phyloP scores from a whole-genome alignment of 1,140 invertebrate genomes.

The Anastrepha obliqua region DNA sequence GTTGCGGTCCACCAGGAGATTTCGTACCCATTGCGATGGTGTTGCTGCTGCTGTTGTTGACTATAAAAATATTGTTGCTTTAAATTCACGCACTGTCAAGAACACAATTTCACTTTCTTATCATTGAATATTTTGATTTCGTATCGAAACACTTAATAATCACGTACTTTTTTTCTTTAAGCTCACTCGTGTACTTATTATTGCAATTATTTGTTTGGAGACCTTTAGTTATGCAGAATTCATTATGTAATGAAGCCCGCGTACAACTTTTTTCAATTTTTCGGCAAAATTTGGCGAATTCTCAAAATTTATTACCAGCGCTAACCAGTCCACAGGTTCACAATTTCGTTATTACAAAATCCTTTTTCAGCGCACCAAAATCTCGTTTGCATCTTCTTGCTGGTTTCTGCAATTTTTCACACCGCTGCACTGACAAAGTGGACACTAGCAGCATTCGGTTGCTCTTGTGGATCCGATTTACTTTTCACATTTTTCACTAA shows the following conservation, averaged over 20 bases:
- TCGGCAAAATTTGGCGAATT: not conserved
- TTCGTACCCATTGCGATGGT: constrained; percentile 72
- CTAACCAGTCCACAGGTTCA: not conserved
- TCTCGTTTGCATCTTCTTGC: not conserved
- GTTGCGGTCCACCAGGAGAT: constrained; percentile 75
- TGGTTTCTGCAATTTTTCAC: not conserved
- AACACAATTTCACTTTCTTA: constrained; percentile 42
- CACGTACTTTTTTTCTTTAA: not conserved
- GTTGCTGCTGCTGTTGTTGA: constrained; percentile 13
- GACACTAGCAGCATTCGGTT: not conserved
- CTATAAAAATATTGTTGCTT: constrained; percentile 28
- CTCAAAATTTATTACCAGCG: not conserved
- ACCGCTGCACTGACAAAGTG: not conserved
- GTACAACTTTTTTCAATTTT: not conserved
- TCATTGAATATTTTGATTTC: not conserved
- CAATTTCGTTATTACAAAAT: constrained; percentile 14
- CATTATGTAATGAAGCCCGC: not conserved
- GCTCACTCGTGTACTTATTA: not conserved
- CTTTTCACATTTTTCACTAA: constrained; percentile 17
- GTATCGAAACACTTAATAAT: not conserved
- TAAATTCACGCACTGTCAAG: not conserved
- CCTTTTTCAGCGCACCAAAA: not conserved
- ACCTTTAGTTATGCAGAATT: not conserved
- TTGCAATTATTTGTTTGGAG: not conserved
- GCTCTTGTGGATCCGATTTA: not conserved